These are phyloP conservation scores for Papilio glaucus DNA, from an alignment of 1,140 invertebrate species.

Conservation along the genomic window DNA sequence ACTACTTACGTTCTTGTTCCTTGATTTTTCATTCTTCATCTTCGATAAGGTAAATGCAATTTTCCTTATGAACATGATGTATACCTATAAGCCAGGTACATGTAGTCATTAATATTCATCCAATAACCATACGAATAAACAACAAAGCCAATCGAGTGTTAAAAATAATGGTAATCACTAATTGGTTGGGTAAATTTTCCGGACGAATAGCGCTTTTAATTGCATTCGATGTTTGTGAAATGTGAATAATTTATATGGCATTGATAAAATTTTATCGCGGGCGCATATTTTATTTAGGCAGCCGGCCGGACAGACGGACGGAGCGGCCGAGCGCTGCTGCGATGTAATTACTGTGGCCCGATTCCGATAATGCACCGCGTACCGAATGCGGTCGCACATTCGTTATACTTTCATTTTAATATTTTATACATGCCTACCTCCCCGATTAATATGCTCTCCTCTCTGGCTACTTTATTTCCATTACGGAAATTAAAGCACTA, in stretches of 20 bases:
- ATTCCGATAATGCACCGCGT: conserved; percentile 78
- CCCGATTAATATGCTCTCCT: conserved; percentile 69
- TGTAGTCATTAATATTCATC: conserved; percentile 3
- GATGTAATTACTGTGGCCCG: conserved; percentile 81
- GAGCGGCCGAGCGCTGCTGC: conserved; percentile 64
- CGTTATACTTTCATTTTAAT: conserved; percentile 79
- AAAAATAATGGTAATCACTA: conserved; percentile 46
- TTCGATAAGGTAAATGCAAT: neutral
- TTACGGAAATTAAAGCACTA: conserved; percentile 40
- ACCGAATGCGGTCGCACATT: conserved; percentile 74
- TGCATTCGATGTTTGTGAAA: conserved; percentile 52
- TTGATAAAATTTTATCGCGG: conserved; percentile 72
- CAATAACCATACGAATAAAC: conserved; percentile 30
- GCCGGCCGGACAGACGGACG: conserved; percentile 71
- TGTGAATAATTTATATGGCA: conserved; percentile 61
- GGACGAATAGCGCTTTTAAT: conserved; percentile 52
- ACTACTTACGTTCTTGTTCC: neutral
- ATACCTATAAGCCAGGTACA: neutral
- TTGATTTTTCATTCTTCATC: conserved; percentile 3
- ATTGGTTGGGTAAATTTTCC: conserved; percentile 52
- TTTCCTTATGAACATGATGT: too few relatives aligned
- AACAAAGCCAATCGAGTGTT: conserved; percentile 32
- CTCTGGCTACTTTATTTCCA: conserved; percentile 62
- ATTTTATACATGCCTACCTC: conserved; percentile 69
- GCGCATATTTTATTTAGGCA: conserved; percentile 70